These are phyloP conservation scores for Macrobrachium rosenbergii DNA, from an alignment of 1,140 invertebrate genomes.

Conservation along the genomic window DNA sequence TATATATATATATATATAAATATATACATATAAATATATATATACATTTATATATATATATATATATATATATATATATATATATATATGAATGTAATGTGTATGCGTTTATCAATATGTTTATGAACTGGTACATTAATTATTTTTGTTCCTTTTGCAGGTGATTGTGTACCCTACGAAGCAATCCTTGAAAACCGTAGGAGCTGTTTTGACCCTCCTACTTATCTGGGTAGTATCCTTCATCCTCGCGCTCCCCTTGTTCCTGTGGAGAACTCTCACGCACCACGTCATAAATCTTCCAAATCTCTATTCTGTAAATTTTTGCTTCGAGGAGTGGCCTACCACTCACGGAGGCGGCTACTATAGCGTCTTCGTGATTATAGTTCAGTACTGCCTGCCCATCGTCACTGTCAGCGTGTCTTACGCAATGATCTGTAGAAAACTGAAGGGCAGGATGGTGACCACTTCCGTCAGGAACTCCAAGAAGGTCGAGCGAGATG, in stretches of 20 bases:
- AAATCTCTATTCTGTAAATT: conserved; percentile 75
- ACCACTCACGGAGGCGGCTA: conserved; percentile 80
- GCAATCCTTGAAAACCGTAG: conserved; percentile 80
- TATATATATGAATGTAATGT: not conserved
- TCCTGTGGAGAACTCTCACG: conserved; percentile 80
- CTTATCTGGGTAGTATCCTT: conserved; percentile 85
- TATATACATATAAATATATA: not conserved
- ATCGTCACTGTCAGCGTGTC: conserved; percentile 83
- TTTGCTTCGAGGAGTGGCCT: conserved; percentile 85
- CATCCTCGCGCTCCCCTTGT: conserved; percentile 82
- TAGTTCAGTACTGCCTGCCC: conserved; percentile 82
- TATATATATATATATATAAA: not conserved
- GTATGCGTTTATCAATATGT: not conserved
- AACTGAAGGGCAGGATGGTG: conserved; percentile 73
- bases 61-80: not conserved
- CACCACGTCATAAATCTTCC: conserved; percentile 76
- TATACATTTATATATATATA: not conserved
- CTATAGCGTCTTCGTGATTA: conserved; percentile 85
- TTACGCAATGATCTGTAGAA: conserved; percentile 75
- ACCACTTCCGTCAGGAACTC: conserved; percentile 52
- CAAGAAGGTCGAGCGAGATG: conserved; percentile 43
- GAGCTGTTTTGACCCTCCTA: conserved; percentile 80
- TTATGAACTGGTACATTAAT: not conserved
- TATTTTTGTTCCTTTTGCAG: conserved; percentile 70
- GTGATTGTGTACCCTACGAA: conserved; percentile 89